phyloP scores from a whole-genome alignment of 2,113 vertebrate species.

The Rynchops niger region DNA sequence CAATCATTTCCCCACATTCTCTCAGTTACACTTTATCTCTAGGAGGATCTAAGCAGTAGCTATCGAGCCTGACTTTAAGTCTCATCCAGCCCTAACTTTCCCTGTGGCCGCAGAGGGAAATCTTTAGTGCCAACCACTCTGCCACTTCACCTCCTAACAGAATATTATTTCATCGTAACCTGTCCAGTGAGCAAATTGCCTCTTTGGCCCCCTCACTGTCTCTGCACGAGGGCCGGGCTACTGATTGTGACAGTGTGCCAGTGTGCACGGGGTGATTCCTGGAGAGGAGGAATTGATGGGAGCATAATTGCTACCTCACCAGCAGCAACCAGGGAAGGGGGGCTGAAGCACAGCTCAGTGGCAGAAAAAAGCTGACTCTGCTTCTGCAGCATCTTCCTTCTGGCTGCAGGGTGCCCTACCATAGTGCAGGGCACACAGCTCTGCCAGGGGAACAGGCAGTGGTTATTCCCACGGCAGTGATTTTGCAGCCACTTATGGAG shows the following conservation, averaged over 20 bases:
- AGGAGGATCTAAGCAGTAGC: conserved; percentile 27
- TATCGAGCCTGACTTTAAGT: conserved; percentile 28
- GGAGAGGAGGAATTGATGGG: conserved; percentile 16
- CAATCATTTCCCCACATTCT: not conserved
- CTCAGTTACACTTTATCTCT: conserved; percentile 39
- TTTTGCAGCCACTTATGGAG: not conserved
- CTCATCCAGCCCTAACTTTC: not conserved
- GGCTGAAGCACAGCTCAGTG: not conserved
- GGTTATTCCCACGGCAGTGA: not conserved
- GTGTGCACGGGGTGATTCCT: not conserved
- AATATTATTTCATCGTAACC: conserved; percentile 55
- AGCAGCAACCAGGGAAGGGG: not conserved
- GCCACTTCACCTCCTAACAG: conserved; percentile 44
- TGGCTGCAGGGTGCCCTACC: not conserved
- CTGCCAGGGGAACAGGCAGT: not conserved
- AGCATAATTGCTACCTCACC: not conserved
- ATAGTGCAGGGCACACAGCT: not conserved
- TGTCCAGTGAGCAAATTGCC: conserved; percentile 43
- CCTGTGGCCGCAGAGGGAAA: not conserved
- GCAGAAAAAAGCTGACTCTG: not conserved
- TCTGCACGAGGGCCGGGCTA: not conserved
- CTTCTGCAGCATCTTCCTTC: not conserved
- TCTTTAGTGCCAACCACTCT: conserved; percentile 3
- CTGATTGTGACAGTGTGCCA: conserved; percentile 14
- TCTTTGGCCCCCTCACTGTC: not conserved